These are phyloP conservation scores for Romanogobio albipinnatus DNA, from an alignment of 2,113 vertebrate genomes.

Conservation along the genomic window DNA sequence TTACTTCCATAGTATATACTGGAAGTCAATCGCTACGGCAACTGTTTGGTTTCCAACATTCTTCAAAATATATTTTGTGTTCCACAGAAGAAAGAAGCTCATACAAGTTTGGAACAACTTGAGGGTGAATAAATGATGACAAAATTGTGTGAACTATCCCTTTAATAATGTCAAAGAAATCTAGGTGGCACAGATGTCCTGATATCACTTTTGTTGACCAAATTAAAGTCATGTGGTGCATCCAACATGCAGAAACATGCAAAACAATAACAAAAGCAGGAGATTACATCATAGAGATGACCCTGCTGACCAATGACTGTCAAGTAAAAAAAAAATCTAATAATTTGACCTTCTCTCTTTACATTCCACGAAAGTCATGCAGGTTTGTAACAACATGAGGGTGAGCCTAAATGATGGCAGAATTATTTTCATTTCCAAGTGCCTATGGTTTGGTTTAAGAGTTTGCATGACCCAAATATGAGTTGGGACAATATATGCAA, in stretches of 20 bases:
- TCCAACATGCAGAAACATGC: neutral
- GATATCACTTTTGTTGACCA: neutral
- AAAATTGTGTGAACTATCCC: too few species aligned
- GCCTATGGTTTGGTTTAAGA: neutral
- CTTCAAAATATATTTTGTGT: too few species aligned
- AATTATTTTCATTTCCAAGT: neutral
- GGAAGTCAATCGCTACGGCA: too few species aligned
- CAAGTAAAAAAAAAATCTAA: too few species aligned
- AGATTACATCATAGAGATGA: neutral
- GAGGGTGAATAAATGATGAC: too few species aligned
- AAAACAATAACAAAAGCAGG: neutral
- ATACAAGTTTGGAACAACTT: too few species aligned
- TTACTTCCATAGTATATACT: too few species aligned
- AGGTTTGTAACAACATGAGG: neutral
- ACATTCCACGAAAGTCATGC: neutral
- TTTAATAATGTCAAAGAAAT: too few species aligned
- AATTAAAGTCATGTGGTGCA: neutral
- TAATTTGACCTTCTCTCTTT: neutral
- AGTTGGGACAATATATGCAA: slow-evolving; percentile 2
- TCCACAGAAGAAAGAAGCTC: too few species aligned
- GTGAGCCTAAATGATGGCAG: neutral
- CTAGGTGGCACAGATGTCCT: too few species aligned
- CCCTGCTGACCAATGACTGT: neutral
- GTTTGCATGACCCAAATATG: slow-evolving; percentile 7
- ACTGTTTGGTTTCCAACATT: too few species aligned